A percentile compares a stretch with the other conserved stretches of the same genome.
Conservation (phyloP, 1,140 invertebrate species). For the Zaprionus gabonicus region DNA sequence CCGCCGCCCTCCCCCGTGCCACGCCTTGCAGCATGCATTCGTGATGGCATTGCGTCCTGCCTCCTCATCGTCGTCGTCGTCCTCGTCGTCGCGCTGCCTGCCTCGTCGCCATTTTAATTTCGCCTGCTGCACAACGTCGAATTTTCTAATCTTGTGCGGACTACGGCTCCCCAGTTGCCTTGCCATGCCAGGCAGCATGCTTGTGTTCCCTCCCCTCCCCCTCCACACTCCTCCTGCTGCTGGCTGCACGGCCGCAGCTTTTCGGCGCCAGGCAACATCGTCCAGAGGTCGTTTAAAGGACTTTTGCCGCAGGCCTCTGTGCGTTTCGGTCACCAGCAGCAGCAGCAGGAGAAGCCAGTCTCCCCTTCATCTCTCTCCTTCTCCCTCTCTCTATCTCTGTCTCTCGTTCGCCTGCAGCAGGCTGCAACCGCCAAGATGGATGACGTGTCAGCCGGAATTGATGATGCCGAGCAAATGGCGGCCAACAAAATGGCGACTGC, state of each 20-base stretch:
- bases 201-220: neutral
- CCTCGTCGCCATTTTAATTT: conserved; percentile 77
- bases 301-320: conserved; percentile 77
- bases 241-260: conserved; percentile 66
- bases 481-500: conserved; percentile 75
- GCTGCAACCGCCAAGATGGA: conserved; percentile 68
- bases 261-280: conserved; percentile 67
- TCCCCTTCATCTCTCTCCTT: neutral
- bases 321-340: conserved; percentile 53
- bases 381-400: neutral
- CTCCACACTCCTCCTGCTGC: neutral
- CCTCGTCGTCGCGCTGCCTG: conserved; percentile 29
- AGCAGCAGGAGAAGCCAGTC: neutral
- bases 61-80: conserved; percentile 8
- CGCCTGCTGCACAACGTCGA: conserved; percentile 81
- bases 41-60: conserved; percentile 66
- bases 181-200: conserved; percentile 18
- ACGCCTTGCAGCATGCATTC: conserved; percentile 65
- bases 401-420: conserved; percentile 6
- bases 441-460: conserved; percentile 83
- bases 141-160: conserved; percentile 83
- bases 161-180: conserved; percentile 79
- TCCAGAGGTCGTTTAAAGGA: conserved; percentile 80
- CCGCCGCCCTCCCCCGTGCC: conserved; percentile 13
- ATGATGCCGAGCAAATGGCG: conserved; percentile 71